A percentile compares a stretch with the other conserved stretches of the same genome.
Evolutionary conservation across 2,888 invertebrate genomes (phyloP).

Genomic region (Bellardia bayeri): DNA sequence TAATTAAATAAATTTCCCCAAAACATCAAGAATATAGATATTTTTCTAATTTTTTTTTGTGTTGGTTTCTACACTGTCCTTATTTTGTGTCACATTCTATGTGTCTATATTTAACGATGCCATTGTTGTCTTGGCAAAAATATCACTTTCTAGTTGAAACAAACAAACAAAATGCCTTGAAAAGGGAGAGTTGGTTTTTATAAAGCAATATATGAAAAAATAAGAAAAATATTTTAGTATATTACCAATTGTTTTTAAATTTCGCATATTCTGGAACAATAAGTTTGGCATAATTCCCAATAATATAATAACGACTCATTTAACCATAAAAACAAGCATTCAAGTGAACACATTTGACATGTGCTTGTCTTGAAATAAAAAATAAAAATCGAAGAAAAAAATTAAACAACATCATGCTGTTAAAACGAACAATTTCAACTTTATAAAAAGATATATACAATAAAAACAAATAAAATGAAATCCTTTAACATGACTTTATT

Average conservation of each 20-base stretch:
- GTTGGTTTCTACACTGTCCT: not conserved
- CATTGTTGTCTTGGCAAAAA: constrained; percentile 45
- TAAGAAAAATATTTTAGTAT: not conserved
- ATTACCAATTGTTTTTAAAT: not conserved
- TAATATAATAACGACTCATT: constrained; percentile 65
- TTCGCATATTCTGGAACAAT: constrained; percentile 60
- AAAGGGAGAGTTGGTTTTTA: constrained; percentile 35
- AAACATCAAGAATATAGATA: not conserved
- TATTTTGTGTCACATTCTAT: constrained; percentile 9
- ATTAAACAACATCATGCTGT: constrained; percentile 49
- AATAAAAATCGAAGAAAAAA: constrained; percentile 6
- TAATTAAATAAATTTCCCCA: constrained; percentile 36
- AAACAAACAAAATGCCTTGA: constrained; percentile 6
- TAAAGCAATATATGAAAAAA: not conserved
- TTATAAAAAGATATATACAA: constrained; percentile 5
- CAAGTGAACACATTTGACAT: constrained; percentile 60
- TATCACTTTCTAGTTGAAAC: constrained; percentile 21
- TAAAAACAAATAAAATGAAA: constrained; percentile 33
- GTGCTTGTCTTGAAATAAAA: constrained; percentile 28
- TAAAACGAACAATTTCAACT: constrained; percentile 27
- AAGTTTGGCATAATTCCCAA: constrained; percentile 66
- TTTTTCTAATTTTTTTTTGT: not conserved
- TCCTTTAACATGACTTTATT: constrained; percentile 55
- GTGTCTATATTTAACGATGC: not conserved
- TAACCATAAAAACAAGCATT: constrained; percentile 61